Base-by-base conservation (phyloP, 2,797 vertebrate species). In the Clarias laeviceps region DNA sequence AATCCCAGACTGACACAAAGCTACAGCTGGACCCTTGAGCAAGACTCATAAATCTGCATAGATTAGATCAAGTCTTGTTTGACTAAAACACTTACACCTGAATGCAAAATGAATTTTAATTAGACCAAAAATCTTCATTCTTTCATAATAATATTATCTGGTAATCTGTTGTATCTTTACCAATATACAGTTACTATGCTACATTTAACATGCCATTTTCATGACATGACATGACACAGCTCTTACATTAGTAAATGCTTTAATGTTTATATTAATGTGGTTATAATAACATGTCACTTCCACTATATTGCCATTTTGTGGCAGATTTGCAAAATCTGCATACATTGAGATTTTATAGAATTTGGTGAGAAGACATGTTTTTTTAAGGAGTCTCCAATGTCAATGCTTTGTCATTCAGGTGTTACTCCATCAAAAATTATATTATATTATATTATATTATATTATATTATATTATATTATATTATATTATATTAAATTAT, bases 31-130 rank as follows among this genome's bases (percentile, higher is more conserved):
- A 24, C 59, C 77, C 59, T 80, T 56, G 8, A 54, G 32, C 65
- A 34, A 80, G 37, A 80, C 34, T 59, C 34, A 80, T 68, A 34
- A 56, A 82, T 82, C 56, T 57, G 45, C 56, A 82, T 68, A 80
- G 78, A 80, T 80, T 64, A 64, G 59, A 45, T 27, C 64, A 0
- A 18, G 34, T 64, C 37, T 80, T 80, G 24, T 56, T 74, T 29
- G n/a, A 74, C 50, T 29, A 29, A 78, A 34, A 22, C 29, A 34
- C 2, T 24, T 34, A 14, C 74, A 77, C 18, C 27, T 34, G 57
- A 2, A 61, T 78, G 32, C 34, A 9, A 80, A 64, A 80, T 45
- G 22, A 80, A 80, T 62, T 79, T 62, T 18, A 37, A 37, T 79
- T n/a, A 37, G 12, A 62, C 50, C 17, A 18, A 29, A 29, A 24